These are phyloP conservation scores for Galeopsomyia nigrocyanea DNA, from an alignment of 2,888 invertebrate species.

Conservation along the genomic window DNA sequence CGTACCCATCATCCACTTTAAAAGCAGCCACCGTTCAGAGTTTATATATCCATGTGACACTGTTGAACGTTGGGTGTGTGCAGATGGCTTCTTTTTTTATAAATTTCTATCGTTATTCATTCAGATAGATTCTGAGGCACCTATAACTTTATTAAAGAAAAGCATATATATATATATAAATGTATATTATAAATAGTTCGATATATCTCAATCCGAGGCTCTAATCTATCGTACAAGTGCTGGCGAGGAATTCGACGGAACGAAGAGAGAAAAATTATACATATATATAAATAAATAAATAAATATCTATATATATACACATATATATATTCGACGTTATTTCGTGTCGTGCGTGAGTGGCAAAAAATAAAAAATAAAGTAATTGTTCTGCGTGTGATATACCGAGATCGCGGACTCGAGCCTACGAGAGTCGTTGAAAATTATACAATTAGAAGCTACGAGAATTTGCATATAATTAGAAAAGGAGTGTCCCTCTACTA, in stretches of 20 bases:
- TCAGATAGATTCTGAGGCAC: conserved; percentile 19
- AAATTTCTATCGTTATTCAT: conserved; percentile 31
- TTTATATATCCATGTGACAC: background rate
- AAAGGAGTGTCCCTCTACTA: background rate
- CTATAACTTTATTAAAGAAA: conserved; percentile 4
- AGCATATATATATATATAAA: conserved; percentile 23
- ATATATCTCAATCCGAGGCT: conserved; percentile 30
- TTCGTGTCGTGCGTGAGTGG: conserved; percentile 14
- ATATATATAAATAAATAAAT: conserved; percentile 24
- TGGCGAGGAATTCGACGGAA: background rate
- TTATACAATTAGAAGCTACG: too few relatives aligned
- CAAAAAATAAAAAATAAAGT: too few relatives aligned
- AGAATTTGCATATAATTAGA: background rate
- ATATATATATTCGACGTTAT: conserved; percentile 39
- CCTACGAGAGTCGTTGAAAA: too few relatives aligned
- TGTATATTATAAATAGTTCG: conserved; percentile 37
- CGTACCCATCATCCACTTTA: too few relatives aligned
- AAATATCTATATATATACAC: conserved; percentile 19
- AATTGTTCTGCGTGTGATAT: conserved; percentile 40
- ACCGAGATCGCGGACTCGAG: too few relatives aligned
- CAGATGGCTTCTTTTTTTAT: conserved; percentile 12
- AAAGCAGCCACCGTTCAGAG: background rate
- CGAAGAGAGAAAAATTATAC: conserved; percentile 5
- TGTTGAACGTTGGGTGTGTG: conserved; percentile 31
- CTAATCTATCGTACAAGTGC: conserved; percentile 16